phyloP scores from a whole-genome alignment of 2,888 invertebrate species.

The Tetrapedia diversipes region DNA sequence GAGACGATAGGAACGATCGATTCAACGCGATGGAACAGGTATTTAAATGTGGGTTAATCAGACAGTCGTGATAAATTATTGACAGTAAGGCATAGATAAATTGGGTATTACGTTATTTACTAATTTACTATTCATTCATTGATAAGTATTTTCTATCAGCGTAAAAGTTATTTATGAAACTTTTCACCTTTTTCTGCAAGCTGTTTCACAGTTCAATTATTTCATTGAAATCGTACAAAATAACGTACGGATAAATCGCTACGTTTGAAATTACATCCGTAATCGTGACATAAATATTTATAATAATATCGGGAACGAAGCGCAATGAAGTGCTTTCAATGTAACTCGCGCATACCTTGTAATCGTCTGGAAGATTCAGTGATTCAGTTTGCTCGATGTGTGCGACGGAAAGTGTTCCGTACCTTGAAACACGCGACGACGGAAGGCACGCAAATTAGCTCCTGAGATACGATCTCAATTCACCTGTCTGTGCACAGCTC shows the following conservation, averaged over 20 bases:
- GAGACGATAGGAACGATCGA: slow-evolving; percentile 34
- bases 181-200: too few species aligned
- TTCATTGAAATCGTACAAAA: too few species aligned
- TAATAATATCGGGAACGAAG: too few species aligned
- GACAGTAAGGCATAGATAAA: neutral
- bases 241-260: too few species aligned
- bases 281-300: neutral
- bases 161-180: too few species aligned
- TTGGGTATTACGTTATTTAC: too few species aligned
- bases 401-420: slow-evolving; percentile 18
- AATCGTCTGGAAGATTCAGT: slow-evolving; percentile 16
- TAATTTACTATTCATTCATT: too few species aligned
- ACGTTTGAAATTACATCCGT: too few species aligned
- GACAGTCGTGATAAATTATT: neutral
- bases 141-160: too few species aligned
- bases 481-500: neutral
- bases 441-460: slow-evolving; percentile 32
- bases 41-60: slow-evolving; percentile 21
- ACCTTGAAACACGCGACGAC: slow-evolving; percentile 39
- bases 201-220: too few species aligned
- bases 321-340: too few species aligned
- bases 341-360: neutral
- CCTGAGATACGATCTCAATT: slow-evolving; percentile 22
- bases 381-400: slow-evolving; percentile 4
- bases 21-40: slow-evolving; percentile 10